Evolutionary conservation across 92 coral and sea anemone species (phyloP), one percentile per base, ranked within the genome.

Genomic region (Montipora capitata): DNA sequence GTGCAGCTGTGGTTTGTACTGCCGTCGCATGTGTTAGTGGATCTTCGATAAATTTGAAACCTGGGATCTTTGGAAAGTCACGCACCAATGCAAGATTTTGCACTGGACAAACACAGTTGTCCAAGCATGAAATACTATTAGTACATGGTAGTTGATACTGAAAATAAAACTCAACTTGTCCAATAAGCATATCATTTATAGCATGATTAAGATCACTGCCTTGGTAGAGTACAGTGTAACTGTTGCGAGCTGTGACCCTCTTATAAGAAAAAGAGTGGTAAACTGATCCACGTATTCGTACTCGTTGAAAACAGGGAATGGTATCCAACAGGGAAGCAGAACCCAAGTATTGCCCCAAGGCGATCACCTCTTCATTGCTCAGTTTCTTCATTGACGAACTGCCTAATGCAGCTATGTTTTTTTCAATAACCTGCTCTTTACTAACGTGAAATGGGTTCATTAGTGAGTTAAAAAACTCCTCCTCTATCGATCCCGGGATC

Each of bases 81-180:
- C 70, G 82, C 39, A 86, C 42, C 11, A 86, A 51, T 61, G 90
- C 85, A 72, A 77, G 49, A 67, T 86, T 86, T 18, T 49, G 39
- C 63, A 68, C 54, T 44, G 80, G 76, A 67, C 86, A 86, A 57
- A 63, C 64, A 62, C 90, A 86, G 41, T 78, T 75, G 7, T 66
- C 90, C 14, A 18, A 2, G 40, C 83, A 78, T 61, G 72, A 78
- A 59, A 78, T 38, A 69, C 45, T 67, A 78, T 80, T 70, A 9
- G 65, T 16, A 65, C 84, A 76, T 35, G 64, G 74, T 42, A 73
- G 82, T 63, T 85, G 52, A 59, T 51, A 59, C 54, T 85, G 89
- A 74, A 66, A 76, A 72, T 73, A 85, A 14, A 76, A 85, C 16
- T 79, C 91, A 69, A 87, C 80, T 87, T 87, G 86, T 63, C 91